Evolutionary conservation across 2,113 vertebrate species (phyloP).

Genomic region (Polyodon spathula): DNA sequence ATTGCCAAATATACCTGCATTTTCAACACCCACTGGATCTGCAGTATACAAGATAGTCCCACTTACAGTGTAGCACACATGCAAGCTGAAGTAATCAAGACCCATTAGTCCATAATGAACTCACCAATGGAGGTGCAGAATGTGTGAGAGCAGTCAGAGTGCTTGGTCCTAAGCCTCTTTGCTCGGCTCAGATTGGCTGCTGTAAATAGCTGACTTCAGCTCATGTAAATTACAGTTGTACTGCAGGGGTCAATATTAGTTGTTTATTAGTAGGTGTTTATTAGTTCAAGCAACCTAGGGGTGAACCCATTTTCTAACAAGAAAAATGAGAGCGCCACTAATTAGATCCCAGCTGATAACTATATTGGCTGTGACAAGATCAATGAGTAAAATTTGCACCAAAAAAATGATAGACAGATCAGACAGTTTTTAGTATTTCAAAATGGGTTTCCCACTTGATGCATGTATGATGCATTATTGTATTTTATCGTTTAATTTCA

Average conservation of each 20-base stretch:
- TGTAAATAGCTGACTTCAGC: constrained; percentile 12
- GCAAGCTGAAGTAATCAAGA: constrained; percentile 6
- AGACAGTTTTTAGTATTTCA: constrained; percentile 19
- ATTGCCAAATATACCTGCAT: too few relatives aligned
- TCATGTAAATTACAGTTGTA: constrained; percentile 4
- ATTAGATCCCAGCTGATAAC: constrained; percentile 6
- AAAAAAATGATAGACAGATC: constrained; percentile 31
- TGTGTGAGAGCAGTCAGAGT: not conserved
- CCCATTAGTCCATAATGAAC: constrained; percentile 8
- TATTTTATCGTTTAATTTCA: too few relatives aligned
- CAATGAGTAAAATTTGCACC: not conserved
- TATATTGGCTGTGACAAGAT: not conserved
- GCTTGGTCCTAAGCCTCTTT: not conserved
- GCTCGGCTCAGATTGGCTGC: not conserved
- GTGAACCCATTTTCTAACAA: constrained; percentile 1
- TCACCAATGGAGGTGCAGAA: not conserved
- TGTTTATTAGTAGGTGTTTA: constrained; percentile 13
- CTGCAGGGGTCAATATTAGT: constrained; percentile 6
- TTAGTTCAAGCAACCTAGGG: constrained; percentile 8
- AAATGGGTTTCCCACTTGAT: too few relatives aligned
- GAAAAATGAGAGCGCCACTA: constrained; percentile 7
- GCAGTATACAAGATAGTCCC: not conserved
- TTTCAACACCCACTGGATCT: not conserved
- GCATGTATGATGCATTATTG: too few relatives aligned
- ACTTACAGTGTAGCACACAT: constrained; percentile 2